Evolutionary conservation across 2,888 invertebrate genomes (phyloP).

Genomic region (Amblyjoppa fuscipennis): DNA sequence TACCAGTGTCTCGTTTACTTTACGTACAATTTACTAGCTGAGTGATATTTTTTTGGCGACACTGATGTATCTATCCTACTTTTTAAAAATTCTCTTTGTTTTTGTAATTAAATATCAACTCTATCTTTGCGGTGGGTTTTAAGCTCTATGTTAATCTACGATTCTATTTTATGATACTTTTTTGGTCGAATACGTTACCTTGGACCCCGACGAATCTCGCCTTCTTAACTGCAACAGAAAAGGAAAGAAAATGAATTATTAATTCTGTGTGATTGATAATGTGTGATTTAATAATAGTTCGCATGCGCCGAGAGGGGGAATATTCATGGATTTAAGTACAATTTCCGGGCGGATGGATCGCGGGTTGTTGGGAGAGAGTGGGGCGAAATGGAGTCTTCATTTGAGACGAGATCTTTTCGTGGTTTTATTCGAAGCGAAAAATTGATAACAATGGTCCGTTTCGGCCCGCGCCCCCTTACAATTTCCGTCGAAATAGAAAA

Average conservation of each 20-base stretch:
- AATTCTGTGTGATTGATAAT: neutral
- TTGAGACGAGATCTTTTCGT: too few species aligned
- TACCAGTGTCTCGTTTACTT: conserved; percentile 49
- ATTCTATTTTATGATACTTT: conserved; percentile 10
- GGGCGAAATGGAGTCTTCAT: too few species aligned
- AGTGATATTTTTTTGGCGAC: conserved; percentile 11
- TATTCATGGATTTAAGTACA: too few species aligned
- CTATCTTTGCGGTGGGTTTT: neutral
- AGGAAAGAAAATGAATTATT: conserved; percentile 71
- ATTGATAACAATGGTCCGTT: too few species aligned
- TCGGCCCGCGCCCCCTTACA: too few species aligned
- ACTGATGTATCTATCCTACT: conserved; percentile 7
- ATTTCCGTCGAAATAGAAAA: too few species aligned
- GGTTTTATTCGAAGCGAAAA: too few species aligned
- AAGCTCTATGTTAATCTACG: conserved; percentile 18
- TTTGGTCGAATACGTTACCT: conserved; percentile 86
- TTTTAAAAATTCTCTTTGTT: neutral
- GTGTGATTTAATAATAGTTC: neutral
- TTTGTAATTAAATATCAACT: neutral
- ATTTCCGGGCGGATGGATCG: too few species aligned
- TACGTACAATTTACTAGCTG: conserved; percentile 49
- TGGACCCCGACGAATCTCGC: conserved; percentile 94
- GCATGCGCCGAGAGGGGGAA: too few species aligned
- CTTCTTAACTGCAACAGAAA: conserved; percentile 94
- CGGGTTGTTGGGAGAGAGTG: too few species aligned